phyloP scores from a whole-genome alignment of 2,113 vertebrate species.

The Montifringilla adamsi region DNA sequence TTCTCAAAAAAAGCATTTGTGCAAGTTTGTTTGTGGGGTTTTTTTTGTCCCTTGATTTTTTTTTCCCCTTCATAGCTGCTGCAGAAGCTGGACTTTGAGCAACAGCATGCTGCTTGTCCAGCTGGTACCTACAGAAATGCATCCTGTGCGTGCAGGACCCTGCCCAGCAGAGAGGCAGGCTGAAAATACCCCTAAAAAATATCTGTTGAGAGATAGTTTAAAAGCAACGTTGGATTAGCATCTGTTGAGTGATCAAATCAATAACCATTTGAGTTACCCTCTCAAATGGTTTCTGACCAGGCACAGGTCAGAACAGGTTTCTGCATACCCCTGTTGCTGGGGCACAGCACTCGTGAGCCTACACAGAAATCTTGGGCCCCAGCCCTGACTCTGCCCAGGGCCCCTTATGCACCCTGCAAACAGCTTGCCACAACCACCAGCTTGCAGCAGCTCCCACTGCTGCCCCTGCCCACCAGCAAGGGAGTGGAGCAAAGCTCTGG shows the following conservation, averaged over 20 bases:
- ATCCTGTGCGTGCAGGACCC: neutral
- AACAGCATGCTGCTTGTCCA: neutral
- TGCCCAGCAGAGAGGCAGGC: neutral
- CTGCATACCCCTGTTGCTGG: neutral
- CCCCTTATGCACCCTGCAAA: neutral
- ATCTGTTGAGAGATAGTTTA: neutral
- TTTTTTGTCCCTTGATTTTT: neutral
- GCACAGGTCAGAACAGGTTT: neutral
- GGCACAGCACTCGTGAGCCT: neutral
- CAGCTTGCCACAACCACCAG: neutral
- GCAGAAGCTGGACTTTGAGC: neutral
- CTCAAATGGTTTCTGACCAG: neutral
- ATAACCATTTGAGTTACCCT: too few relatives aligned
- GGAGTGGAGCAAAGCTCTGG: neutral
- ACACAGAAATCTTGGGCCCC: accelerated
- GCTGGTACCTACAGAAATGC: neutral
- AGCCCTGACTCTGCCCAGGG: accelerated
- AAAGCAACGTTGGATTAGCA: neutral
- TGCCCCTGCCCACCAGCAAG: accelerated
- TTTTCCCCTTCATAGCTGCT: neutral
- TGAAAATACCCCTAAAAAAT: neutral
- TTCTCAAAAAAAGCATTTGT: neutral
- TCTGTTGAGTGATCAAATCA: neutral
- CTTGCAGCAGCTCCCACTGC: neutral
- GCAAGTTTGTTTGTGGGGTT: neutral